phyloP scores from a whole-genome alignment of 2,888 invertebrate species.

The Machimus atricapillus region DNA sequence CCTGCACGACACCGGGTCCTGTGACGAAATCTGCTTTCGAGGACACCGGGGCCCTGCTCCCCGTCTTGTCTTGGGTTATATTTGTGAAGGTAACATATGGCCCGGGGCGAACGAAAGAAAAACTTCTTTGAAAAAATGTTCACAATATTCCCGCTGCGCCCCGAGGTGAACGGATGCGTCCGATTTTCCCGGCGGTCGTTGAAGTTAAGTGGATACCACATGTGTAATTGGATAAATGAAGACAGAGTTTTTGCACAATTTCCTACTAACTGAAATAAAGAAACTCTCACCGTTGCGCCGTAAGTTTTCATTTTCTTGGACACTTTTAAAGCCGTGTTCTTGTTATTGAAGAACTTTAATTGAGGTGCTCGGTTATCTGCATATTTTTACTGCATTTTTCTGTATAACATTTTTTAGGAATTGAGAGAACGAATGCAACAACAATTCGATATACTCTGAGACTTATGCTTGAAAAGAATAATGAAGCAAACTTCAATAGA shows the following conservation, averaged over 20 bases:
- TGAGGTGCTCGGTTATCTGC: not conserved
- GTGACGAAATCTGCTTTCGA: conserved; percentile 28
- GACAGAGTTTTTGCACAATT: not conserved
- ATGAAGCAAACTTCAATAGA: too few species aligned
- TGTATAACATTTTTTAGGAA: too few species aligned
- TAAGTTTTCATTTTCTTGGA: not conserved
- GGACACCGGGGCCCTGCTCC: conserved; percentile 6
- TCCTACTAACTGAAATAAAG: not conserved
- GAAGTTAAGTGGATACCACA: conserved; percentile 20
- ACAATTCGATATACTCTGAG: too few species aligned
- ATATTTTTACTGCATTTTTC: not conserved
- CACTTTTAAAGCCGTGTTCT: not conserved
- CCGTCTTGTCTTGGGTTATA: not conserved
- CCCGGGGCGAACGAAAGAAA: not conserved
- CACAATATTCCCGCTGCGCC: not conserved
- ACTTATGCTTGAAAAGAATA: too few species aligned
- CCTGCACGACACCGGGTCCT: not conserved
- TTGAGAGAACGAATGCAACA: too few species aligned
- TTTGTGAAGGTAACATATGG: conserved; percentile 28
- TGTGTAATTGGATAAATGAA: conserved; percentile 38
- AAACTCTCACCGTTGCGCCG: not conserved
- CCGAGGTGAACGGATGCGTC: not conserved
- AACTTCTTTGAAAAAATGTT: not conserved
- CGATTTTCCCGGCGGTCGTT: not conserved
- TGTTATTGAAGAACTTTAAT: not conserved